Evolutionary conservation across 1,140 invertebrate genomes (phyloP).

Genomic region (Neelides sp.): DNA sequence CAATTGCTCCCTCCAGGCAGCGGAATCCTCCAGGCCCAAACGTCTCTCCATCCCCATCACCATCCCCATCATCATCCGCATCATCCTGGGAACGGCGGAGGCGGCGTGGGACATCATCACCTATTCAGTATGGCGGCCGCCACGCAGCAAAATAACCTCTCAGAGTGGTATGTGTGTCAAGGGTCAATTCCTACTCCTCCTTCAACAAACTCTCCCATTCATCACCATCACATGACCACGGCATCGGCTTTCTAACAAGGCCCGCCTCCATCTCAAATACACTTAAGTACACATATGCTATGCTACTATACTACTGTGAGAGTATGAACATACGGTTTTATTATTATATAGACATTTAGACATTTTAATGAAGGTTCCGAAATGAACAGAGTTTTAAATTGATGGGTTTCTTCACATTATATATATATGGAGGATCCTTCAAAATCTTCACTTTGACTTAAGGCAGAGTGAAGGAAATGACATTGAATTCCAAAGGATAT

Average conservation of each 20-base stretch:
- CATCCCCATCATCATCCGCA: conserved; percentile 20
- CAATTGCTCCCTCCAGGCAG: conserved; percentile 15
- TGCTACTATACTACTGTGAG: no score
- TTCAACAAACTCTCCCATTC: conserved; percentile 31
- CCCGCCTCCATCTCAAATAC: not conserved
- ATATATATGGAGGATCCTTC: no score
- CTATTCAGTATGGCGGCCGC: conserved; percentile 27
- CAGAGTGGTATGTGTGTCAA: conserved; percentile 31
- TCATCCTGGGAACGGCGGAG: no score
- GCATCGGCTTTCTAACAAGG: conserved; percentile 26
- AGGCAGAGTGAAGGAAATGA: no score
- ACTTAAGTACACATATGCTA: no score
- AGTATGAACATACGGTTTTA: not conserved
- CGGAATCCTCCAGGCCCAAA: conserved; percentile 22
- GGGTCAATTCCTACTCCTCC: conserved; percentile 30
- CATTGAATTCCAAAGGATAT: no score
- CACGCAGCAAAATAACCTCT: conserved; percentile 28
- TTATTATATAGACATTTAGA: not conserved
- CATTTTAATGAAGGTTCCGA: no score
- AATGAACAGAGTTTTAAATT: no score
- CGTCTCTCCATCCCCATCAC: conserved; percentile 23
- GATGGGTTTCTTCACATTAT: no score
- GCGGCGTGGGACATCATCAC: conserved; percentile 25
- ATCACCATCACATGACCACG: conserved; percentile 32
- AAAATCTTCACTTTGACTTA: no score